A percentile compares a stretch with the other conserved stretches of the same genome.
phyloP scores from a whole-genome alignment of 2,888 invertebrate genomes.

The Acanthosepion esculentum region DNA sequence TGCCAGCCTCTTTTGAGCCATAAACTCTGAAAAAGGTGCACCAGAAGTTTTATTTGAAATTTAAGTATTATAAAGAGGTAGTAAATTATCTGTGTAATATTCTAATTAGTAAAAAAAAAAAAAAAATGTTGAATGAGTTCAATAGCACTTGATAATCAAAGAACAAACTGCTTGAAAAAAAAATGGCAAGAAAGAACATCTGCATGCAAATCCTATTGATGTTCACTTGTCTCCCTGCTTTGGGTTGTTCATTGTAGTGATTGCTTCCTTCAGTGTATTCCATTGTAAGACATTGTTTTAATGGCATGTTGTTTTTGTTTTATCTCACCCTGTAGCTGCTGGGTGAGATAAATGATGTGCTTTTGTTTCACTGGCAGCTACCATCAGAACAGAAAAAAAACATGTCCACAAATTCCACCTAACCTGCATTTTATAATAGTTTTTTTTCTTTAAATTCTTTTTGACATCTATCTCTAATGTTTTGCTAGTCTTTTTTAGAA shows the following conservation, averaged over 20 bases:
- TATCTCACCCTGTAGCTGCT: constrained; percentile 13
- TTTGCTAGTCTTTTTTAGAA: background rate
- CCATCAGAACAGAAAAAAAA: background rate
- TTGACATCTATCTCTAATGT: background rate
- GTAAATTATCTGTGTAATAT: background rate
- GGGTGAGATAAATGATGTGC: background rate
- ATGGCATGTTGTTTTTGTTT: background rate
- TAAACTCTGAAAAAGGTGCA: background rate
- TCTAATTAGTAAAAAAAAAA: background rate
- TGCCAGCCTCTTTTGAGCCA: too few relatives aligned
- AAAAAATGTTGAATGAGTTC: background rate
- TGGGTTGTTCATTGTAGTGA: background rate
- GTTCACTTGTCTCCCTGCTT: background rate
- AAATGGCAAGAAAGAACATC: background rate
- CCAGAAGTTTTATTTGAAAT: background rate
- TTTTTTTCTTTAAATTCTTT: constrained; percentile 13
- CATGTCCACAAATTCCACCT: constrained; percentile 46
- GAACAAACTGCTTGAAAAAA: background rate
- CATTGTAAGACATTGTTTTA: background rate
- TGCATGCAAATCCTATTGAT: background rate
- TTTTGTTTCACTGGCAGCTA: background rate
- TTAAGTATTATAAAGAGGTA: background rate
- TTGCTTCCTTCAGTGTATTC: background rate
- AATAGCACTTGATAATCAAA: background rate
- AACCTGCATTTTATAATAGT: background rate